Conservation (phyloP, 2,888 invertebrate genomes). For the Eurytoma californica region DNA sequence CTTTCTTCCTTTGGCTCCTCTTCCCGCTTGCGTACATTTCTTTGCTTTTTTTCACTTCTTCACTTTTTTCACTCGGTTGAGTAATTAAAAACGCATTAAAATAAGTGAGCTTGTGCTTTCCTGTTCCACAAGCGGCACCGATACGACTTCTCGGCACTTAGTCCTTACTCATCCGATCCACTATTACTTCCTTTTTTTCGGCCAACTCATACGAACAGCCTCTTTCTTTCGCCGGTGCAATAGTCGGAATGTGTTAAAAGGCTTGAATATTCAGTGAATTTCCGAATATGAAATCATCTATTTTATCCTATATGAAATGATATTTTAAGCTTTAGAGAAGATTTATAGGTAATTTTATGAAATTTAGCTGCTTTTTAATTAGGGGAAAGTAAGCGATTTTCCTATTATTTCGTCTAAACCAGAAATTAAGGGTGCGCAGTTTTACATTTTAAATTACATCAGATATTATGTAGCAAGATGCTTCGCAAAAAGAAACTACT, state of each 20-base stretch:
- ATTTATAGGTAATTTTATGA: neutral
- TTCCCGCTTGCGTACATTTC: neutral
- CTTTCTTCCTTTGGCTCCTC: constrained; percentile 1
- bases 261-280: constrained; percentile 32
- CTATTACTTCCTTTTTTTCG: neutral
- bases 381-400: no score
- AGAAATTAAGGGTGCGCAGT: no score
- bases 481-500: no score
- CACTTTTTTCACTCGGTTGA: constrained; percentile 2
- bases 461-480: no score
- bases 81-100: constrained; percentile 51
- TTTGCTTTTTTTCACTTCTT: neutral
- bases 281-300: constrained; percentile 30
- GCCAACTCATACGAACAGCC: constrained; percentile 6
- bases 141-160: neutral
- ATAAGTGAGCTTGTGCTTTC: constrained; percentile 31
- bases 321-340: no score
- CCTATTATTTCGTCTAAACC: no score
- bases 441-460: no score
- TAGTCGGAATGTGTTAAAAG: constrained; percentile 12
- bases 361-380: no score
- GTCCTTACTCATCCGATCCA: neutral
- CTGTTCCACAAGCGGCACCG: neutral
- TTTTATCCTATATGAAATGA: neutral
- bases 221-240: neutral